These are phyloP conservation scores for Fregetta grallaria DNA, from an alignment of 2,113 vertebrate genomes.

Conservation along the genomic window DNA sequence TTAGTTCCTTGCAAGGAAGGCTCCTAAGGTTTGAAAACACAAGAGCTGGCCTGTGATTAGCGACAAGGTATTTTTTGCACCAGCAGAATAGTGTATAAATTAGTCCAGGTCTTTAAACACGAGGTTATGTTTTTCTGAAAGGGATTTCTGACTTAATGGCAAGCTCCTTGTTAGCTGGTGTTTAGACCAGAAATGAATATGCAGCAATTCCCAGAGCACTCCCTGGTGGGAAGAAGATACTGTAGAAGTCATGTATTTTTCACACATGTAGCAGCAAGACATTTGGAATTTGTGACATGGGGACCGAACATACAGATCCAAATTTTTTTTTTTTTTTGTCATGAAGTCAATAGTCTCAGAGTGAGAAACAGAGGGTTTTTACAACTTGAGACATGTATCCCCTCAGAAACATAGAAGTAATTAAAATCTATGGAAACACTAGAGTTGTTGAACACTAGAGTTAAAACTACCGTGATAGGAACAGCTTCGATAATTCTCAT, in stretches of 20 bases:
- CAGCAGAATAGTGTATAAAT: neutral
- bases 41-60: neutral
- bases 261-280: neutral
- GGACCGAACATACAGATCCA: neutral
- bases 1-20: rapidly evolving
- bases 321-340: neutral
- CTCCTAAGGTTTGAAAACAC: neutral
- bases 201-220: neutral
- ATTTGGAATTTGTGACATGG: neutral
- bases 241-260: neutral
- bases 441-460: neutral
- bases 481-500: neutral
- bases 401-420: neutral
- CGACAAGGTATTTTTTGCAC: neutral
- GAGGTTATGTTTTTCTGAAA: neutral
- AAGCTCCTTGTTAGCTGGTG: neutral
- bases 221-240: neutral
- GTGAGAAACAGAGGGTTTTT: neutral
- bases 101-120: neutral
- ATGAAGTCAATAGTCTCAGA: neutral
- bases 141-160: neutral
- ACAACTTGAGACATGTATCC: neutral
- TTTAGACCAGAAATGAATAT: neutral
- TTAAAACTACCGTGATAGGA: neutral
- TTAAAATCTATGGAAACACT: neutral